These are phyloP conservation scores for Caenorhabditis inopinata DNA, from an alignment of 1,140 invertebrate species.

Conservation along the genomic window DNA sequence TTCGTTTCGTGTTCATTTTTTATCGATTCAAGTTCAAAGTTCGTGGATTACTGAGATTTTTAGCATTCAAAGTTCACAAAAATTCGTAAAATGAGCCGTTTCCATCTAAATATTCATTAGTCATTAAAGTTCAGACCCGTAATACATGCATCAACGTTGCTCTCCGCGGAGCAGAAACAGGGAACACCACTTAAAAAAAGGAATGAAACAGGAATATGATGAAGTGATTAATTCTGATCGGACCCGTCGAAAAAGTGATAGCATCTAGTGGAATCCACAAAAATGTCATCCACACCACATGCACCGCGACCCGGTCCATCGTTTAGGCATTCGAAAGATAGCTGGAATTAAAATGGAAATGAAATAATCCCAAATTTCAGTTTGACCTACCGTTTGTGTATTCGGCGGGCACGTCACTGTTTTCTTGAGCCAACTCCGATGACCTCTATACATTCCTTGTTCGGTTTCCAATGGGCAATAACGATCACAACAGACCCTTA, in stretches of 20 bases:
- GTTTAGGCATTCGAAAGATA: background rate
- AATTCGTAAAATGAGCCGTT: too few relatives aligned
- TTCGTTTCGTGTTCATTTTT: too few relatives aligned
- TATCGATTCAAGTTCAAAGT: too few relatives aligned
- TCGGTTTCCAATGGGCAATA: slow-evolving; percentile 11
- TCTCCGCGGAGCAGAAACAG: background rate
- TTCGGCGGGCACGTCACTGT: background rate
- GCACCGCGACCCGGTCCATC: background rate
- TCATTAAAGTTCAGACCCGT: slow-evolving; percentile 6
- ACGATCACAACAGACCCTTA: background rate
- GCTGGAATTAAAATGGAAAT: background rate
- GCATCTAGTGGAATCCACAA: background rate
- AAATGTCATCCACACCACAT: background rate
- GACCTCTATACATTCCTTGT: background rate
- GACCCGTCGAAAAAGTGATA: background rate
- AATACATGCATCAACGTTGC: background rate
- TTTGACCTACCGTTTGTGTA: background rate
- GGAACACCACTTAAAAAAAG: background rate
- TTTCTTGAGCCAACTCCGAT: background rate
- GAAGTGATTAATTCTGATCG: background rate
- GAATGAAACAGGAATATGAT: background rate
- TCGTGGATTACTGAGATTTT: too few relatives aligned
- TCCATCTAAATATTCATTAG: slow-evolving; percentile 1
- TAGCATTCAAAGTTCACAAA: too few relatives aligned
- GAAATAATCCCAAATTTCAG: background rate